Evolutionary conservation across 2,797 vertebrate species (phyloP).

Genomic region (Oceanodroma leucorhoa): DNA sequence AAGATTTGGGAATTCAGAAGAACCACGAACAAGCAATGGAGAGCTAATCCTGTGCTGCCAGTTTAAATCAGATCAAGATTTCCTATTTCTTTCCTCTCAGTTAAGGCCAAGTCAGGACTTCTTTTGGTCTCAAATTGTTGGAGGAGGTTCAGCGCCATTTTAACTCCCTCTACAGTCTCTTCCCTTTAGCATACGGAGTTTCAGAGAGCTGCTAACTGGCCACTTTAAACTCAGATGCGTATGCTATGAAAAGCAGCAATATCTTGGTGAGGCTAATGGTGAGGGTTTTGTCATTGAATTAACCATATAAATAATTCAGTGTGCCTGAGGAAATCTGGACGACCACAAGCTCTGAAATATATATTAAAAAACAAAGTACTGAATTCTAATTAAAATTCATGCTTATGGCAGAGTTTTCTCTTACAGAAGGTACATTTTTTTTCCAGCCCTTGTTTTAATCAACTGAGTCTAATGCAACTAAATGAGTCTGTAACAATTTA

Average conservation of each 20-base stretch:
- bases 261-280: neutral
- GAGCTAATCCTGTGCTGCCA: constrained; percentile 64
- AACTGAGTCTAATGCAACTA: neutral
- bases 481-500: neutral
- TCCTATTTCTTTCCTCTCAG: constrained; percentile 29
- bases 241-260: neutral
- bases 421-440: neutral
- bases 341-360: constrained; percentile 22
- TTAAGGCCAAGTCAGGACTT: constrained; percentile 52
- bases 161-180: neutral
- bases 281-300: constrained; percentile 35
- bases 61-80: constrained; percentile 67
- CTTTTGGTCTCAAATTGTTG: constrained; percentile 52
- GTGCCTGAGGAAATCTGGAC: constrained; percentile 33
- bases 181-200: neutral
- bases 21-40: neutral
- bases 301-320: constrained; percentile 49
- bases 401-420: constrained; percentile 30
- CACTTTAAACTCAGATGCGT: neutral
- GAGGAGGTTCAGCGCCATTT: constrained; percentile 6
- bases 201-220: neutral
- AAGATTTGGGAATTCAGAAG: constrained; percentile 24
- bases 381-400: constrained; percentile 39
- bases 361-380: constrained; percentile 37
- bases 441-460: constrained; percentile 3